These are phyloP conservation scores for Diorhabda sublineata DNA, from an alignment of 1,140 invertebrate species.

Conservation along the genomic window DNA sequence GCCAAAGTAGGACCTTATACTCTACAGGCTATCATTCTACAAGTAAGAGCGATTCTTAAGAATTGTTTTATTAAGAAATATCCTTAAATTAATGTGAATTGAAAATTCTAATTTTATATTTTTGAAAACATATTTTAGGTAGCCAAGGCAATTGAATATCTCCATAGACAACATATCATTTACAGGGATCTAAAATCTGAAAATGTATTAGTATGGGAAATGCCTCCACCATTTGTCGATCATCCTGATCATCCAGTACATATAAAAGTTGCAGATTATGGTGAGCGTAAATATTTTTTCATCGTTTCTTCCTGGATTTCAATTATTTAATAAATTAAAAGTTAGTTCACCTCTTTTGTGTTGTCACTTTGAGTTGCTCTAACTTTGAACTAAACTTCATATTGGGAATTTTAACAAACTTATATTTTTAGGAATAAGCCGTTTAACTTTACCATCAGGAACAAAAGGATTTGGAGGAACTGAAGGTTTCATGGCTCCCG, in stretches of 20 bases:
- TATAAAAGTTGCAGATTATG: conserved; percentile 94
- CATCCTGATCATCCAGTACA: conserved; percentile 66
- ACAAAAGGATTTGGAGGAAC: conserved; percentile 97
- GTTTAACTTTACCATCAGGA: conserved; percentile 80
- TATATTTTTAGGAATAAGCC: conserved; percentile 69
- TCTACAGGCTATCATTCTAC: conserved; percentile 80
- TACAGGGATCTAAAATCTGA: conserved; percentile 97
- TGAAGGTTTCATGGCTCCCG: conserved; percentile 98
- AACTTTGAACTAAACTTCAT: no score
- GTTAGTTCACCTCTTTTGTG: no score
- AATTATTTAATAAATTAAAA: no score
- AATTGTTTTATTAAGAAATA: no score
- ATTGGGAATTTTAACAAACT: neutral
- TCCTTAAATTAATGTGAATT: neutral
- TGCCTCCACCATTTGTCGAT: conserved; percentile 73
- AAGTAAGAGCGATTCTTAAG: conserved; percentile 51
- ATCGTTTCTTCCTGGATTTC: no score
- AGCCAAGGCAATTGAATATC: conserved; percentile 90
- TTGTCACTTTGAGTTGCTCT: no score
- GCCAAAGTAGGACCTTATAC: conserved; percentile 73
- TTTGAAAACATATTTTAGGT: conserved; percentile 50
- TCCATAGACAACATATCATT: conserved; percentile 91
- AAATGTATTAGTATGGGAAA: conserved; percentile 95
- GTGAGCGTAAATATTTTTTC: conserved; percentile 46
- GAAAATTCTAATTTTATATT: neutral